These are phyloP conservation scores for Brenthis ino DNA, from an alignment of 2,888 invertebrate species.

Conservation along the genomic window DNA sequence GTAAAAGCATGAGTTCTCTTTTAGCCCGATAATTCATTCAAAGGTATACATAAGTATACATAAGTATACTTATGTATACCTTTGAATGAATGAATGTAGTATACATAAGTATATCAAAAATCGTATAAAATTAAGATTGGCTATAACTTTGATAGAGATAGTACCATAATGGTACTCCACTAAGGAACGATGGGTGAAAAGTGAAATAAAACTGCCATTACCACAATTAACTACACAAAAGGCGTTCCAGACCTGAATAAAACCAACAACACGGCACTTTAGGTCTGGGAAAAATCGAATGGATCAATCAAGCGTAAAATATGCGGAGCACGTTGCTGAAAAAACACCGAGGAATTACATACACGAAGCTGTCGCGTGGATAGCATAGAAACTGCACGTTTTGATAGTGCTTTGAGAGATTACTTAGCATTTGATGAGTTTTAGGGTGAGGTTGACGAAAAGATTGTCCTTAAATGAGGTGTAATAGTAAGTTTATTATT, in stretches of 20 bases:
- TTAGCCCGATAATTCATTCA: too few species aligned
- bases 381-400: conserved; percentile 30
- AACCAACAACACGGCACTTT: conserved; percentile 30
- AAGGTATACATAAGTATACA: too few species aligned
- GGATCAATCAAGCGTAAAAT: conserved; percentile 47
- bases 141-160: too few species aligned
- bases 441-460: too few species aligned
- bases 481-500: too few species aligned
- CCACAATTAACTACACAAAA: conserved; percentile 3
- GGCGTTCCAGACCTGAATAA: conserved; percentile 12
- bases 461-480: too few species aligned
- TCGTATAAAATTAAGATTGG: too few species aligned
- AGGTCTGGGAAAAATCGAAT: conserved; percentile 24
- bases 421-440: conserved; percentile 18
- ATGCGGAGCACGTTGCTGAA: conserved; percentile 50
- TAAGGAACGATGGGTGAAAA: background rate
- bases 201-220: background rate
- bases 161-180: too few species aligned
- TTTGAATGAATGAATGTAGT: too few species aligned
- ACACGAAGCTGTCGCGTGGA: conserved; percentile 19
- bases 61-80: too few species aligned
- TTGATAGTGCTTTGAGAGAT: conserved; percentile 19
- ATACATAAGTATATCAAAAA: too few species aligned
- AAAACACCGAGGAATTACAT: conserved; percentile 51
- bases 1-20: too few species aligned